Evolutionary conservation across 37 sponge, comb jelly and placozoan species (phyloP), one percentile per base, ranked within the genome.

Genomic region (Spongilla lacustris): DNA sequence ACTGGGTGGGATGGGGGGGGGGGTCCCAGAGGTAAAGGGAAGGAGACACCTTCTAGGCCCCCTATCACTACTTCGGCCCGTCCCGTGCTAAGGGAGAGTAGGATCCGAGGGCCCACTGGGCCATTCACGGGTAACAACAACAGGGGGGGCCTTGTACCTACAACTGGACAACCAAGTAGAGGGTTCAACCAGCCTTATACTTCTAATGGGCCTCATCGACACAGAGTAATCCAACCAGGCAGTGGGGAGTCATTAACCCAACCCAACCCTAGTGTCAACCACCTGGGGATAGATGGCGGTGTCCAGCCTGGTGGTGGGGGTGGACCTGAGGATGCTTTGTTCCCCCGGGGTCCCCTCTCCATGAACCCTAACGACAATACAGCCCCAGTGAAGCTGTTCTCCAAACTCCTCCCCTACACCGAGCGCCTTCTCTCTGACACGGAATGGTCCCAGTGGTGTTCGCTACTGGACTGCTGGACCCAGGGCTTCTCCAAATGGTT

Each of bases 21-120:
- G 58, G 58, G 58, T 58, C 58, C 58, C 58, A 58, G 58, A 58
- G 58, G 58, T 58, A 58, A 58, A 58, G 58, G 58, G 58, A 58
- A 58, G 58, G 58, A 58, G 58, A 58, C 58, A 58, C 58, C 58
- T 58, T 58, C 58, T 58, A 58, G 58, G 58, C 58, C 58, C 58
- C 58, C 58, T 58, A 58, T 58, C 58, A 58, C 58, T 58, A 58
- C 58, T 58, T 58, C 58, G 58, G 58, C 58, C 58, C 58, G 58
- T 58, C 58, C 58, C 58, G 58, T 58, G 58, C 58, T 58, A 58
- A 58, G 58, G 58, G 58, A 17, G 58, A 58, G 11, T 58, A 58
- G 58, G 58, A 58, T 58, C 58, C 58, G 58, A 58, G 58, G 58
- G 58, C 58, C 58, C 58, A 58, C 58, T 58, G 58, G 58, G 58